Conservation (phyloP, 2,888 invertebrate genomes). For the Lasioglossum pauxillum region DNA sequence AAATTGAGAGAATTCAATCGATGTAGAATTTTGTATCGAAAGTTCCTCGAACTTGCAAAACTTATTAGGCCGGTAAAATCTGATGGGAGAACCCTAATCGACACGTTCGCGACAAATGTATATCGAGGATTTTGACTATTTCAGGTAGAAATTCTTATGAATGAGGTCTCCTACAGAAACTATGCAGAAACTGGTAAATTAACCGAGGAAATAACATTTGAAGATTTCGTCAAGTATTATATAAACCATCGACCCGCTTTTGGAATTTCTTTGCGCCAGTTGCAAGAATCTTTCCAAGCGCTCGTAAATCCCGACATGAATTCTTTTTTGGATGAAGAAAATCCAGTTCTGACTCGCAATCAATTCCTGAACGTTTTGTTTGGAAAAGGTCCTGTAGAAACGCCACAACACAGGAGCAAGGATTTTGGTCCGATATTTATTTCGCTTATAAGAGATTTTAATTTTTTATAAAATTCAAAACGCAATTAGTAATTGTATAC, state of each 20-base stretch:
- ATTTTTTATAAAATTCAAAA: not conserved
- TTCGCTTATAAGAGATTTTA: not conserved
- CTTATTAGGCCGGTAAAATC: too few relatives aligned
- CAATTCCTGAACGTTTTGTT: slow-evolving; percentile 84
- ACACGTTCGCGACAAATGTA: too few relatives aligned
- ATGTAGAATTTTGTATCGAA: slow-evolving; percentile 98
- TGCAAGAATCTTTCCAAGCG: slow-evolving; percentile 85
- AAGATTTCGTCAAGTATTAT: slow-evolving; percentile 88
- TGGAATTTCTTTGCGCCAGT: slow-evolving; percentile 84
- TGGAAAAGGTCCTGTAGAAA: slow-evolving; percentile 75
- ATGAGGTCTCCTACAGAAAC: slow-evolving; percentile 86
- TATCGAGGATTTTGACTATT: slow-evolving; percentile 17
- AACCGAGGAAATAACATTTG: slow-evolving; percentile 87
- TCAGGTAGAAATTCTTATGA: slow-evolving; percentile 87
- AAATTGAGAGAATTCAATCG: slow-evolving; percentile 99
- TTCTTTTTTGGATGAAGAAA: slow-evolving; percentile 44
- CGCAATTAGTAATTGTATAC: not conserved
- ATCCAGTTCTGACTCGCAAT: slow-evolving; percentile 81
- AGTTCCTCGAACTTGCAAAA: slow-evolving; percentile 94
- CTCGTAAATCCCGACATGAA: not conserved
- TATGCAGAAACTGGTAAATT: slow-evolving; percentile 84
- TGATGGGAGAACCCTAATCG: too few relatives aligned
- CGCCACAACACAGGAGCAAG: slow-evolving; percentile 6
- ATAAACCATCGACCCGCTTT: slow-evolving; percentile 88
- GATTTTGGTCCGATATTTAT: slow-evolving; percentile 52